A percentile compares a stretch with the other conserved stretches of the same genome.
phyloP scores from a whole-genome alignment of 1,140 invertebrate species.

The Aphaenogaster rudis region DNA sequence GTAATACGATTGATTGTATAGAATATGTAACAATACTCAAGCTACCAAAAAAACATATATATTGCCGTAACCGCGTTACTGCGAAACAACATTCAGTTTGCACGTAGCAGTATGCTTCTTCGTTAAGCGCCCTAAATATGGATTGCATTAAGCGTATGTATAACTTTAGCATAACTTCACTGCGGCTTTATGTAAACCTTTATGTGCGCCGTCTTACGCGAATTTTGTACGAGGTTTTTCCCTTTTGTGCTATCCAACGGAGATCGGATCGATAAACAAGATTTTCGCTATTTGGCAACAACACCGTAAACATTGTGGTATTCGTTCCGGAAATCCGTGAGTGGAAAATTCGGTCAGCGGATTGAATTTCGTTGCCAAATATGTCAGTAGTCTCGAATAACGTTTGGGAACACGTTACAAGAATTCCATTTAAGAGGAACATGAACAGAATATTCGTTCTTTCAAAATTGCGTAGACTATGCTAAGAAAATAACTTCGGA shows the following conservation, averaged over 20 bases:
- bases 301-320: constrained; percentile 58
- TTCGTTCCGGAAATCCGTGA: constrained; percentile 54
- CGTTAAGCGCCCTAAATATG: constrained; percentile 1
- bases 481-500: not conserved
- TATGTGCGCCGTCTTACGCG: not conserved
- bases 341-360: constrained; percentile 59
- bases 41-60: not conserved
- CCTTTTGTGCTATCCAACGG: not conserved
- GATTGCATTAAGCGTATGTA: not conserved
- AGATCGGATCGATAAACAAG: constrained; percentile 43
- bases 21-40: not conserved
- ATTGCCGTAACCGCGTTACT: not conserved
- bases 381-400: constrained; percentile 53
- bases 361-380: constrained; percentile 63
- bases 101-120: not conserved
- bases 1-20: constrained; percentile 1
- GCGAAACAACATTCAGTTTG: not conserved
- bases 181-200: not conserved
- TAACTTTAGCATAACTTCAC: not conserved
- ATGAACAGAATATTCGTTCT: constrained; percentile 16
- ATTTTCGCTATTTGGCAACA: constrained; percentile 57
- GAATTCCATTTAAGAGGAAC: constrained; percentile 26
- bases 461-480: not conserved
- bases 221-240: constrained; percentile 2
- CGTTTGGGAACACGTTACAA: constrained; percentile 16